Conservation (phyloP, 1,140 invertebrate genomes). For the Brachionus manjavacas region DNA sequence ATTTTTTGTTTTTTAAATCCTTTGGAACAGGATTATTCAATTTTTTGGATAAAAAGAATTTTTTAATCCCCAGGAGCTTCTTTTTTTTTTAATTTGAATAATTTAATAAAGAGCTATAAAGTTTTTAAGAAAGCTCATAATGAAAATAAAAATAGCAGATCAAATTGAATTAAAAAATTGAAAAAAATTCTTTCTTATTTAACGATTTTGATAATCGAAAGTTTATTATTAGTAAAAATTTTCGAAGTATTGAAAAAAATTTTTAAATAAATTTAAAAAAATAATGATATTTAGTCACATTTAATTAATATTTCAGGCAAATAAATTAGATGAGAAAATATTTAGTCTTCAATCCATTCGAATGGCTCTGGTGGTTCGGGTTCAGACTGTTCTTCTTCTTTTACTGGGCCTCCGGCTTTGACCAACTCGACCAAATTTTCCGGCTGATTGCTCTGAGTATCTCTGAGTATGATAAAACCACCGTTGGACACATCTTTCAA, state of each 20-base stretch:
- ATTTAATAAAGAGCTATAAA: no score
- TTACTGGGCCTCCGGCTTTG: conserved; percentile 79
- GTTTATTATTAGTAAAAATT: neutral
- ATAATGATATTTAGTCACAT: neutral
- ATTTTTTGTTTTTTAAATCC: no score
- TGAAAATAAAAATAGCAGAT: no score
- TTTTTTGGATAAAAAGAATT: no score
- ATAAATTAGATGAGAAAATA: neutral
- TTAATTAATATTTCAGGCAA: neutral
- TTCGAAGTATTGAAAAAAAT: neutral
- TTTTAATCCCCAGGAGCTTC: no score
- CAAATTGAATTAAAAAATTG: neutral
- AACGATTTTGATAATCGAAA: neutral
- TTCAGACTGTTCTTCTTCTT: conserved; percentile 82
- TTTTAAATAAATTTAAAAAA: conserved; percentile 8
- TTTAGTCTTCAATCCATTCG: conserved; percentile 73
- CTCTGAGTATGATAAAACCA: conserved; percentile 74
- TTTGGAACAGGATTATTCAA: no score
- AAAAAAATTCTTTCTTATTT: neutral
- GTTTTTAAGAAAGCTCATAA: no score
- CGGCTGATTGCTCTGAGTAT: conserved; percentile 6
- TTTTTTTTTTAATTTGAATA: no score
- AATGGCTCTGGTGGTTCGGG: conserved; percentile 93
- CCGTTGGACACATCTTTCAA: conserved; percentile 82
- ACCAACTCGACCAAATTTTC: conserved; percentile 25